Percentiles rank a stretch among this genome's conserved stretches.
Conservation (phyloP, 2,113 vertebrate species). For the Sphyrna mokarran region DNA sequence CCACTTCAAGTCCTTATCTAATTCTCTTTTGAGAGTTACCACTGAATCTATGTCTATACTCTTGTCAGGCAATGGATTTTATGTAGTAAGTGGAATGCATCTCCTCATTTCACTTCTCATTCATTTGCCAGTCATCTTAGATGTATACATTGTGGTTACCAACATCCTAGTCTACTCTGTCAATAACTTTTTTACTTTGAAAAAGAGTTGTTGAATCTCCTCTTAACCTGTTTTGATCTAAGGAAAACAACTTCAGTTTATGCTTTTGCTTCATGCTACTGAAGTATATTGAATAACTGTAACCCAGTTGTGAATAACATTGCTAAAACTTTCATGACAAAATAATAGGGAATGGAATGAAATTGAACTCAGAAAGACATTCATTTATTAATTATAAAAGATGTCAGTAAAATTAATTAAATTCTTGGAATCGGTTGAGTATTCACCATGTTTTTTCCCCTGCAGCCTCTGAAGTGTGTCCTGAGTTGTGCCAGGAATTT, state of each 20-base stretch:
- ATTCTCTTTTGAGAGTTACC: not conserved
- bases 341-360: not conserved
- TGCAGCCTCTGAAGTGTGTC: not conserved
- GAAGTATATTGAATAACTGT: not conserved
- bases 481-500: not conserved
- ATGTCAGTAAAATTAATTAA: conserved; percentile 11
- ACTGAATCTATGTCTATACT: not conserved
- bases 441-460: conserved; percentile 3
- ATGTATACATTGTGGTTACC: too few species aligned
- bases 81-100: not conserved
- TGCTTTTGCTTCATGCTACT: too few species aligned
- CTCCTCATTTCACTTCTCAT: not conserved
- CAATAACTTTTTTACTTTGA: not conserved
- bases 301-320: not conserved
- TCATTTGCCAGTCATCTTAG: not conserved
- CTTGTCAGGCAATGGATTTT: not conserved
- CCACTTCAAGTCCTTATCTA: not conserved
- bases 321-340: not conserved
- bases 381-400: not conserved
- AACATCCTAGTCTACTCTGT: not conserved
- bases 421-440: not conserved
- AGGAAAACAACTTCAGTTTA: not conserved
- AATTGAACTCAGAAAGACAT: not conserved
- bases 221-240: not conserved
- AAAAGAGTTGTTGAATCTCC: not conserved